These are phyloP conservation scores for Aplidium turbinatum DNA, from an alignment of 23 tunicate genomes.

Conservation along the genomic window DNA sequence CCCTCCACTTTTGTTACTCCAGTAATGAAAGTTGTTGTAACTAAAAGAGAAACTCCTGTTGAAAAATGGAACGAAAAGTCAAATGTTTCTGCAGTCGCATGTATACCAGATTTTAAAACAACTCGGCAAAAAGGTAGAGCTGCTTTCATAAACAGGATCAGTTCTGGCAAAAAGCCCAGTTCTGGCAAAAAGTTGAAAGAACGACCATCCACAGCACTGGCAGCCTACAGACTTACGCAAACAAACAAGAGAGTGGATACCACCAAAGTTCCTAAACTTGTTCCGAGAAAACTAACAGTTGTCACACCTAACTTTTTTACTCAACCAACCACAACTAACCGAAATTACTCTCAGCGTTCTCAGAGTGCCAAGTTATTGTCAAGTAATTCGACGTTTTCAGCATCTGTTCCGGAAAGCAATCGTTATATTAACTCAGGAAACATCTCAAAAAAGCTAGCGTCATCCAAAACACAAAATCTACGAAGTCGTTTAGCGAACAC, in stretches of 20 bases:
- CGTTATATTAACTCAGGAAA: conserved; percentile 7
- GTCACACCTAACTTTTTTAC: conserved; percentile 69
- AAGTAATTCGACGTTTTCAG: conserved; percentile 15
- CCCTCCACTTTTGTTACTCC: conserved; percentile 61
- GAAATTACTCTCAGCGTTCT: conserved; percentile 30
- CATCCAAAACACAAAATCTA: conserved; percentile 34
- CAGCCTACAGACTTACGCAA: conserved; percentile 50
- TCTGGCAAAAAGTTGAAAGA: conserved; percentile 34
- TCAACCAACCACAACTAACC: conserved; percentile 43
- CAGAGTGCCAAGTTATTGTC: background rate
- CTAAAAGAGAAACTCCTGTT: conserved; percentile 52
- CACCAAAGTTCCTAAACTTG: conserved; percentile 51
- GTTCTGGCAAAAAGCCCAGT: conserved; percentile 12
- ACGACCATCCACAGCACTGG: conserved; percentile 51
- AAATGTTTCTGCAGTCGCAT: background rate
- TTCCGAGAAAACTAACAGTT: conserved; percentile 78
- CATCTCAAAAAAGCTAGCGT: conserved; percentile 11
- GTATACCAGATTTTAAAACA: background rate
- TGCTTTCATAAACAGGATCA: conserved; percentile 43
- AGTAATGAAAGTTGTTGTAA: conserved; percentile 78
- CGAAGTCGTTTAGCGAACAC: conserved; percentile 29
- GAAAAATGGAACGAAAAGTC: conserved; percentile 23
- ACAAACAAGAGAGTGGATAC: conserved; percentile 44
- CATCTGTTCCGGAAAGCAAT: conserved; percentile 48
- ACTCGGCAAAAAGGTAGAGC: conserved; percentile 29